These are phyloP conservation scores for Callipepla californica DNA, from an alignment of 2,113 vertebrate species.

Conservation along the genomic window DNA sequence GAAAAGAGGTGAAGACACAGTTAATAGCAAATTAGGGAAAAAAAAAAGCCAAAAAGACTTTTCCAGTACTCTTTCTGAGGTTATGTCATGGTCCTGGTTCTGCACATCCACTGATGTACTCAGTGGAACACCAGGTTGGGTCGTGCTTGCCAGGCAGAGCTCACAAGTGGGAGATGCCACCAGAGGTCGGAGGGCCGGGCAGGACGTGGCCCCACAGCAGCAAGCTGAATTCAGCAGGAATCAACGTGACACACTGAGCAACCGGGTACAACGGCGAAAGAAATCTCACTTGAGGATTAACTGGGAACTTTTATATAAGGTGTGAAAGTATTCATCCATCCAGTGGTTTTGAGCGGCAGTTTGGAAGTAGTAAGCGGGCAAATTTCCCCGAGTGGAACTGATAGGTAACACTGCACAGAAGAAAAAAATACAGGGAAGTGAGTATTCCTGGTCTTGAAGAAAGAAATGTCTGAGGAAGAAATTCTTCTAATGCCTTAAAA, in stretches of 20 bases:
- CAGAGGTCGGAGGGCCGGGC: neutral
- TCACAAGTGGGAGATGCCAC: neutral
- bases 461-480: neutral
- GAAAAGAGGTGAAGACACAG: fast-evolving
- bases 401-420: neutral
- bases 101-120: neutral
- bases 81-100: neutral
- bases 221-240: neutral
- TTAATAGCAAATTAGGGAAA: neutral
- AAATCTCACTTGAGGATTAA: neutral
- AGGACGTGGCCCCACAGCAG: neutral
- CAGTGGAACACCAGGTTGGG: neutral
- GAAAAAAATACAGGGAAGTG: neutral
- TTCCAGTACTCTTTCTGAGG: neutral
- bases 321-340: neutral
- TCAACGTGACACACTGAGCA: neutral
- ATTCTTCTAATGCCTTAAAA: neutral
- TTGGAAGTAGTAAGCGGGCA: neutral
- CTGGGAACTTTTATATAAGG: neutral
- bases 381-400: neutral
- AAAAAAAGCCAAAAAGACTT: neutral
- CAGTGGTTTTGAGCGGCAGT: neutral
- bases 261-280: neutral
- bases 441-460: neutral
- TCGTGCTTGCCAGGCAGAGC: fast-evolving